Percentiles rank a stretch among this genome's conserved stretches.
Conservation (phyloP, 1,140 invertebrate genomes). For the Atopsyche davidsoni region DNA sequence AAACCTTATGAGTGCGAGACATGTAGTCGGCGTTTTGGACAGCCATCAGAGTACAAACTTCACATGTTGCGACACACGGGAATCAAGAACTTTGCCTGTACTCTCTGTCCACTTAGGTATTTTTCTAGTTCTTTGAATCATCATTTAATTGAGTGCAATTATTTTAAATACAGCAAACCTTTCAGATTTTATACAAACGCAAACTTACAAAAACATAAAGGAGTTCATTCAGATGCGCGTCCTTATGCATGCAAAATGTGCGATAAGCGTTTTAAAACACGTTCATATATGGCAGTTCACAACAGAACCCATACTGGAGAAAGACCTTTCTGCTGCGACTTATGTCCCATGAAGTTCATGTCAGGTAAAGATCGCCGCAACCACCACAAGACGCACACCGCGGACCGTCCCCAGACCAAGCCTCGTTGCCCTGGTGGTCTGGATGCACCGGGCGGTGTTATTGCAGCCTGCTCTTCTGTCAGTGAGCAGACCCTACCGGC, state of each 20-base stretch:
- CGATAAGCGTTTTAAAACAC: slow-evolving; percentile 27
- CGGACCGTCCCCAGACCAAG: slow-evolving; percentile 7
- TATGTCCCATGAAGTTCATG: slow-evolving; percentile 24
- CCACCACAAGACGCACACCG: slow-evolving; percentile 20
- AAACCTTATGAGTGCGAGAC: slow-evolving; percentile 25
- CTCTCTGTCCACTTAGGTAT: slow-evolving; percentile 22
- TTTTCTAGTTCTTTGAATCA: neutral
- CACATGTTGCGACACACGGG: slow-evolving; percentile 25
- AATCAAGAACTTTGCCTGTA: slow-evolving; percentile 25
- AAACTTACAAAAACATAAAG: slow-evolving; percentile 28
- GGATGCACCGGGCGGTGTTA: no score
- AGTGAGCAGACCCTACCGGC: no score
- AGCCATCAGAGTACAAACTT: slow-evolving; percentile 24
- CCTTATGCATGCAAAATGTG: slow-evolving; percentile 25
- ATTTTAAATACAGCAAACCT: no score
- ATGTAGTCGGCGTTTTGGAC: slow-evolving; percentile 22
- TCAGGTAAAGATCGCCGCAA: slow-evolving; percentile 23
- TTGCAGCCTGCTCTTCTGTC: no score
- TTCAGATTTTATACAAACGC: slow-evolving; percentile 28
- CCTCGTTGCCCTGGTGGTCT: no score
- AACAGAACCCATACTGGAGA: slow-evolving; percentile 23
- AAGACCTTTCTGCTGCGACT: slow-evolving; percentile 20
- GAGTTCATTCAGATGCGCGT: slow-evolving; percentile 22
- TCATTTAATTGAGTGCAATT: neutral
- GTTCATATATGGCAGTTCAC: slow-evolving; percentile 22